A percentile compares a stretch with the other conserved stretches of the same genome.
Evolutionary conservation across 64 coral and sea anemone species (phyloP).

Genomic region (Stylophora pistillata): DNA sequence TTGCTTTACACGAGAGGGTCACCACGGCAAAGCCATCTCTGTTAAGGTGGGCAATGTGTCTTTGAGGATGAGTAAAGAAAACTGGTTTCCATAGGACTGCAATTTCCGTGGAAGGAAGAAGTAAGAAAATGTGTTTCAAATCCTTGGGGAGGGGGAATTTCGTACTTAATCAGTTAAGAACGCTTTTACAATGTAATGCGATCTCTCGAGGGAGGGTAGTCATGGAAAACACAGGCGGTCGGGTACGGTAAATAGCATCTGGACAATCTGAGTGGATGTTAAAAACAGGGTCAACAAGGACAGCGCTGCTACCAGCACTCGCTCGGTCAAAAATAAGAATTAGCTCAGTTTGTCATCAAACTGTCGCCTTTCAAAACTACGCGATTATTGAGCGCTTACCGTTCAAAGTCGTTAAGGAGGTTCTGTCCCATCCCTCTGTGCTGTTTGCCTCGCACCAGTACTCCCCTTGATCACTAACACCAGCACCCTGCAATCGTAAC

Average conservation of each 20-base stretch:
- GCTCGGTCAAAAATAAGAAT: too few species aligned
- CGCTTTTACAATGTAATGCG: too few species aligned
- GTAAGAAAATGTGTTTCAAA: not conserved
- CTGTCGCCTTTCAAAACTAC: not conserved
- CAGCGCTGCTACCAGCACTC: too few species aligned
- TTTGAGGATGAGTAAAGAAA: slow-evolving; percentile 4
- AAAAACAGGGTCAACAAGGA: not conserved
- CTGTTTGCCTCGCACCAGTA: slow-evolving; percentile 44
- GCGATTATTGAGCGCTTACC: not conserved
- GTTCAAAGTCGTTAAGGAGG: not conserved
- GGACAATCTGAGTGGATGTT: not conserved
- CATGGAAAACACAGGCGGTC: too few species aligned
- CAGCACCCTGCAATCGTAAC: not conserved
- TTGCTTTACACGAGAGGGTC: not conserved
- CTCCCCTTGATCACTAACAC: not conserved
- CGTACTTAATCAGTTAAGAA: too few species aligned
- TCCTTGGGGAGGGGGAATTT: too few species aligned
- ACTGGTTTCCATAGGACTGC: slow-evolving; percentile 7
- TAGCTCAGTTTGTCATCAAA: not conserved
- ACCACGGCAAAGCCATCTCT: not conserved
- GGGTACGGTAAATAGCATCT: too few species aligned
- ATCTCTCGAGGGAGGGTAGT: too few species aligned
- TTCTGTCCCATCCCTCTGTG: not conserved
- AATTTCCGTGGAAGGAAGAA: not conserved
- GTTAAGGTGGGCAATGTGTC: not conserved